phyloP scores from a whole-genome alignment of 1,140 invertebrate species.

The Bathynomus jamesi region DNA sequence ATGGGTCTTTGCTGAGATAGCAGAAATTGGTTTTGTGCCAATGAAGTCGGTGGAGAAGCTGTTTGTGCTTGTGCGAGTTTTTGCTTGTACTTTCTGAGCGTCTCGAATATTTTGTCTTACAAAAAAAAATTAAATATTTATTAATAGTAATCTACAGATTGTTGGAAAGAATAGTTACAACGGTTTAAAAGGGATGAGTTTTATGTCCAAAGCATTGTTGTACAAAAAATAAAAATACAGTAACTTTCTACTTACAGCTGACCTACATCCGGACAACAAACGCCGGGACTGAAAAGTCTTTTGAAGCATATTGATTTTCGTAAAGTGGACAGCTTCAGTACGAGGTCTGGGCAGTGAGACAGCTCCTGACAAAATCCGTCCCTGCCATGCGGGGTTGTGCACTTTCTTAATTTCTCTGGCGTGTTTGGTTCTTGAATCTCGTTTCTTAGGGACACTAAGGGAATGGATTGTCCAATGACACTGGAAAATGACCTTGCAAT shows the following conservation, averaged over 20 bases:
- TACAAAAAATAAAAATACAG: too few relatives aligned
- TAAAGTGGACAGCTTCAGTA: slow-evolving; percentile 71
- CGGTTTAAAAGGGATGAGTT: too few relatives aligned
- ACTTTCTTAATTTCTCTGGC: slow-evolving; percentile 44
- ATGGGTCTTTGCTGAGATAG: too few relatives aligned
- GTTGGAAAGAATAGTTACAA: too few relatives aligned
- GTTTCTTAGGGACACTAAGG: slow-evolving; percentile 15
- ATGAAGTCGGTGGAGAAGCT: too few relatives aligned
- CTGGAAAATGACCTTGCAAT: slow-evolving; percentile 24
- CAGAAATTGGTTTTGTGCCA: too few relatives aligned
- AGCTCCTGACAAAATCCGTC: slow-evolving; percentile 78
- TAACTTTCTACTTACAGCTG: slow-evolving; percentile 40
- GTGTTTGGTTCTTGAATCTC: background rate
- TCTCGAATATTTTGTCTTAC: too few relatives aligned
- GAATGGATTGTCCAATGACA: slow-evolving; percentile 21
- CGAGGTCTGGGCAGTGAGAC: slow-evolving; percentile 74
- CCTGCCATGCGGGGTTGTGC: slow-evolving; percentile 69
- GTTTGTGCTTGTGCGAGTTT: background rate
- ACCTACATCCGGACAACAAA: slow-evolving; percentile 65
- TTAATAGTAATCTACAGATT: too few relatives aligned
- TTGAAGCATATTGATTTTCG: slow-evolving; percentile 85
- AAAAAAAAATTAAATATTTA: too few relatives aligned
- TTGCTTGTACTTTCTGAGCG: background rate
- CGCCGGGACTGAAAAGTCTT: slow-evolving; percentile 79
- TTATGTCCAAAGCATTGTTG: too few relatives aligned